Conservation (phyloP, 2,797 vertebrate genomes). For the Phalanger gymnotis region DNA sequence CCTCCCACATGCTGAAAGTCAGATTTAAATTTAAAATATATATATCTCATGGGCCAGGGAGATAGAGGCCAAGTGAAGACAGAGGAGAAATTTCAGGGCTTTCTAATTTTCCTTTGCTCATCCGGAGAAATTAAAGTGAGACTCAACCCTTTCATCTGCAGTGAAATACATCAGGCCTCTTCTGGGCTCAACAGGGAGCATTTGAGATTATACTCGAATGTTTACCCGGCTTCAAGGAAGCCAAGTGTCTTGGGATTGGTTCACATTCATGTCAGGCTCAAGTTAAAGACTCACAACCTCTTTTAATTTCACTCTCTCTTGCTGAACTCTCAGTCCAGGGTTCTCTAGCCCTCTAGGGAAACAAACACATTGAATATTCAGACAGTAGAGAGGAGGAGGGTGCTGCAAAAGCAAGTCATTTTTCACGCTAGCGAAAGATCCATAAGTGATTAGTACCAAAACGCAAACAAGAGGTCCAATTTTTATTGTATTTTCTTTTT, state of each 20-base stretch:
- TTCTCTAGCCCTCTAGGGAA: conserved; percentile 99
- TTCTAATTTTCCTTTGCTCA: conserved; percentile 59
- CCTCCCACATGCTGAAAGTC: conserved; percentile 81
- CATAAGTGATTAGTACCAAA: conserved; percentile 82
- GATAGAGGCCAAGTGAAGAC: conserved; percentile 63
- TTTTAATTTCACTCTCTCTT: conserved; percentile 99
- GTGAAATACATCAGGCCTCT: conserved; percentile 69
- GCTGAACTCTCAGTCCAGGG: conserved; percentile 99
- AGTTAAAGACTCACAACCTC: conserved; percentile 99
- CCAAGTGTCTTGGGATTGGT: conserved; percentile 91
- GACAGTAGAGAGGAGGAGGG: conserved; percentile 89
- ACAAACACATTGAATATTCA: conserved; percentile 99
- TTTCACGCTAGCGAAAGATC: conserved; percentile 82
- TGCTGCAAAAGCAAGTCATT: conserved; percentile 85
- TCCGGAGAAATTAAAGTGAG: conserved; percentile 74
- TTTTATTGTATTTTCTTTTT: conserved; percentile 68
- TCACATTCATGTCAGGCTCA: conserved; percentile 94
- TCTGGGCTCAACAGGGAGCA: conserved; percentile 72
- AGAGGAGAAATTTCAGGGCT: conserved; percentile 73
- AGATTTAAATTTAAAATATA: conserved; percentile 69
- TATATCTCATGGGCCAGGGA: conserved; percentile 61
- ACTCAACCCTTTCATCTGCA: conserved; percentile 54
- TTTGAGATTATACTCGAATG: conserved; percentile 95
- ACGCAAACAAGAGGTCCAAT: conserved; percentile 79
- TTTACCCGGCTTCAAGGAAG: conserved; percentile 95